phyloP scores from a whole-genome alignment of 2,797 vertebrate genomes.

The Buphagus erythrorhynchus region DNA sequence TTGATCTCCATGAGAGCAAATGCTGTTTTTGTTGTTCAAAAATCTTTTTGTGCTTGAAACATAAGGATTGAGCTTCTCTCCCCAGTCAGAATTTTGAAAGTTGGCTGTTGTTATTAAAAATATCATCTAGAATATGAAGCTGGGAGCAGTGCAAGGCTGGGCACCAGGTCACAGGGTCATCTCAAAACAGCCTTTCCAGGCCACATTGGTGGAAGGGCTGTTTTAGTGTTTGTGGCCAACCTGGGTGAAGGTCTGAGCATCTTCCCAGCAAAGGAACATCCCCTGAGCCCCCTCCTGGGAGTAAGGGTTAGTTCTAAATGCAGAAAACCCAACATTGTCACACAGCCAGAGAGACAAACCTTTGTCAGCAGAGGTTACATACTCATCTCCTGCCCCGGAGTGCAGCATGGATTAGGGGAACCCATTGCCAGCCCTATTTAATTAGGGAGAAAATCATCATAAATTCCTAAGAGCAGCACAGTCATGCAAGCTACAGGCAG shows the following conservation, averaged over 20 bases:
- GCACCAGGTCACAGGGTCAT: neutral
- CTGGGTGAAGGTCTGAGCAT: neutral
- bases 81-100: neutral
- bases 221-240: neutral
- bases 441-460: constrained; percentile 21
- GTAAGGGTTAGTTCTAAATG: neutral
- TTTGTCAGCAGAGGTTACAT: neutral
- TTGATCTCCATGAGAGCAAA: too few species aligned
- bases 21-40: neutral
- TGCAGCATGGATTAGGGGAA: neutral
- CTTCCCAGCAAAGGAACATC: neutral
- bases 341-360: neutral
- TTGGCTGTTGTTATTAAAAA: neutral
- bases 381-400: neutral
- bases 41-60: neutral
- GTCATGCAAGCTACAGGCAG: constrained; percentile 9
- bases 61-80: neutral
- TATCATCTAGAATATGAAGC: neutral
- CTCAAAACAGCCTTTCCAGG: neutral
- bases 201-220: neutral
- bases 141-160: neutral
- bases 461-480: constrained; percentile 18
- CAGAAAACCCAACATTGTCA: neutral
- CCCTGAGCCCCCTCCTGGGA: neutral
- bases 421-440: neutral